Evolutionary conservation across 2,113 vertebrate genomes (phyloP), one percentile per base, ranked within the genome.

Genomic region (Cyphomyrus plagiostoma): DNA sequence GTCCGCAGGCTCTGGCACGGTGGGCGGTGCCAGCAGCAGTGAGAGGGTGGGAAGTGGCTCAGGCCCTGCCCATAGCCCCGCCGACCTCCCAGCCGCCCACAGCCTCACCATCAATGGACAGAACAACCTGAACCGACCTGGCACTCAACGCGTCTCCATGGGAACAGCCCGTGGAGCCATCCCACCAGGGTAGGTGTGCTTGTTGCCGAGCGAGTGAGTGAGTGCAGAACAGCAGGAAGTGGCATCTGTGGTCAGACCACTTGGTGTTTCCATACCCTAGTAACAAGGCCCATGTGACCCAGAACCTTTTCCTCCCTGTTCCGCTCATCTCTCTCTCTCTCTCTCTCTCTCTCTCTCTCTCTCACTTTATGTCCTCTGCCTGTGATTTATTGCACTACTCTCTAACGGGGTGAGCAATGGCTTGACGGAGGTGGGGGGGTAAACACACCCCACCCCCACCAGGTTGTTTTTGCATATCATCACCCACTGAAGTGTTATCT

Each of bases 41-140:
- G 2, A 86, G 89, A 56, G 93, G 86, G 35, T 95, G 87, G 93
- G 93, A 91, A 15, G 93, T 19, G 98, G 98, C 91, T 96, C 95
- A 90, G 95, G 96, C 86, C 89, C 94, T 17, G 88, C 96, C 0
- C 77, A 46, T 13, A 91, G 94, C 3, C 45, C 90, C 91, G 91
- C 95, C 9, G 93, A 94, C 35, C 94, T 77, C 92, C 96, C 39
- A 87, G 90, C 86, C 1, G 88, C 94, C 39, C 95, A 95, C 85
- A 91, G 85, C 56, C 93, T 95, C 23, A 95, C 95, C 56, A 94
- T 98, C 93, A 96, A 98, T 0, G 97, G 97, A 4, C 98, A 98
- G 94, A 99, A 98, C 95, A 98, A 99, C 94, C 96, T 99, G 93
- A 99, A 98, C 95, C 95, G 97, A 35, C 98, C 98, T 0, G 97